Evolutionary conservation across 1,140 invertebrate genomes (phyloP), one percentile per base, ranked within the genome.

Genomic region (Lepidurus couesii): DNA sequence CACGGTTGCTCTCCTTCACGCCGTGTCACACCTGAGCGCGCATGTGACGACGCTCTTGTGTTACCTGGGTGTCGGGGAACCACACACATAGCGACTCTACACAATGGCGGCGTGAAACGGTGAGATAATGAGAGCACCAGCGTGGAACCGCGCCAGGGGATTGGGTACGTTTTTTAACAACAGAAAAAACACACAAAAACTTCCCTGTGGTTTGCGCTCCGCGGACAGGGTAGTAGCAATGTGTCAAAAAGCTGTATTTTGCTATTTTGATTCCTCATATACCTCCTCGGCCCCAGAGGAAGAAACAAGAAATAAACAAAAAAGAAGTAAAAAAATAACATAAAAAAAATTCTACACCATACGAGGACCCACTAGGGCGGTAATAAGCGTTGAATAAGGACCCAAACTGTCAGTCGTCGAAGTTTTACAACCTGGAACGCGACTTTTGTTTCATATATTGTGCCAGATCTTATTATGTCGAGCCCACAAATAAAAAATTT

Each of bases 131-230:
- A 65, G 53, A 65, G 53, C 53, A 65, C 53, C 53, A 65, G 53
- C 53, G 53, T 65, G 53, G 53, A 65, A 65, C 53, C 53, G 53
- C 53, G 53, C 53, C 53, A 65, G 53, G 53, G 53, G 53, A 65
- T 65, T 65, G 53, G 53, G n/a, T 65, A 65, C 53, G 13, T 21
- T 65, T 65, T 9, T 65, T 65, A 7, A 21, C 21, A 65, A 21
- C 53, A 21, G 1, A n/a, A 16, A 21, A 65, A 65, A 65, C 0
- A 65, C 13, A 65, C 53, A 65, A 65, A 65, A 65, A 65, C 53
- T 65, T 65, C 53, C 53, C 53, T 65, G 53, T 65, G 53, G 53
- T 65, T 65, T n/a, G 53, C 53, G 53, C 53, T 13, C 53, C 53
- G 53, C 53, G 21, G 21, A 65, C 13, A 65, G 21, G 53, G 53